Percentiles rank a stretch among this genome's conserved stretches.
phyloP scores from a whole-genome alignment of 2,797 vertebrate genomes.

The Leuciscus waleckii region DNA sequence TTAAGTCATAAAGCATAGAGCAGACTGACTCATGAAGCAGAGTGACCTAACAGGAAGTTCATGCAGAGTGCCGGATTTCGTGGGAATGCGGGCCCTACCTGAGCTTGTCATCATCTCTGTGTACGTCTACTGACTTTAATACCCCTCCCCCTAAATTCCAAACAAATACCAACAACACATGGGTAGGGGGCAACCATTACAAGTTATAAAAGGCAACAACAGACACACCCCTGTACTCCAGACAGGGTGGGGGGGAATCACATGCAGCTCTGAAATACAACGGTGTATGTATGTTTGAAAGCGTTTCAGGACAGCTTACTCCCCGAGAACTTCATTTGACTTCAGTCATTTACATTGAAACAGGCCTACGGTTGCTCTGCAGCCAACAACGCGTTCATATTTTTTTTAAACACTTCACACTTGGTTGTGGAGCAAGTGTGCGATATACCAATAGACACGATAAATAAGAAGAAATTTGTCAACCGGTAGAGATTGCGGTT shows the following conservation, averaged over 20 bases:
- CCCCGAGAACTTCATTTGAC: neutral
- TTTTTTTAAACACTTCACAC: neutral
- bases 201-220: conserved; percentile 58
- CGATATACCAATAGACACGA: neutral
- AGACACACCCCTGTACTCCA: conserved; percentile 49
- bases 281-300: conserved; percentile 6
- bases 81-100: conserved; percentile 45
- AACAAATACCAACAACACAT: conserved; percentile 52
- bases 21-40: neutral
- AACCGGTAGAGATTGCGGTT: neutral
- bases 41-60: neutral
- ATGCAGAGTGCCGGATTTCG: neutral
- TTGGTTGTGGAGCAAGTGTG: neutral
- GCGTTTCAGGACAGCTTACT: neutral
- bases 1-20: neutral
- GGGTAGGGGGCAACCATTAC: conserved; percentile 34
- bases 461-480: neutral
- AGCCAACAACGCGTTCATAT: neutral
- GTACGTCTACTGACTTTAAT: conserved; percentile 22
- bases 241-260: conserved; percentile 10
- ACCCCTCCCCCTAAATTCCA: conserved; percentile 50
- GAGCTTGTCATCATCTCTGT: neutral
- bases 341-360: conserved; percentile 1
- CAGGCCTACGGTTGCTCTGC: neutral
- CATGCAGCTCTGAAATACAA: conserved; percentile 34